phyloP scores from a whole-genome alignment of 2,113 vertebrate genomes.

The Nematolebias whitei region DNA sequence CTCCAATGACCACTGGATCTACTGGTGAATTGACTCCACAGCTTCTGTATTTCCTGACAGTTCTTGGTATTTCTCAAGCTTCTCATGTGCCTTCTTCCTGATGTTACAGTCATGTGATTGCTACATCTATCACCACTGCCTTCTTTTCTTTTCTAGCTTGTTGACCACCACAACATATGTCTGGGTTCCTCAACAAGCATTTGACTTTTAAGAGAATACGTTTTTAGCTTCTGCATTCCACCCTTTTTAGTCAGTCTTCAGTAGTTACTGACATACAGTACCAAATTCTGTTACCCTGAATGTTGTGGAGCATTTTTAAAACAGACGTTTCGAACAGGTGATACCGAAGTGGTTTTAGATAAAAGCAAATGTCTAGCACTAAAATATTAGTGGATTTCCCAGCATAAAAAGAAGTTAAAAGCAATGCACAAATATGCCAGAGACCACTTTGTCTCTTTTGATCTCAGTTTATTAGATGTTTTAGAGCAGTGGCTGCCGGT shows the following conservation, averaged over 20 bases:
- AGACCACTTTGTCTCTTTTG: neutral
- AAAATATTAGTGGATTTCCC: neutral
- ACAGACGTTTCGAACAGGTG: neutral
- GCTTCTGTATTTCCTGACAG: no score
- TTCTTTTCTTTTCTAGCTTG: no score
- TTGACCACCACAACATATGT: no score
- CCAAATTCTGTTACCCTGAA: neutral
- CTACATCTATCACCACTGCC: no score
- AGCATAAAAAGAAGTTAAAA: neutral
- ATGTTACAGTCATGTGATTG: no score
- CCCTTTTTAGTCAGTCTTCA: neutral
- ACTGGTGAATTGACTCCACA: no score
- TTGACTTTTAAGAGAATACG: neutral
- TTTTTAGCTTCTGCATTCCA: neutral
- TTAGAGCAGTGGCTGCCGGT: no score
- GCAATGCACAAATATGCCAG: neutral
- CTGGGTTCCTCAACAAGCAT: neutral
- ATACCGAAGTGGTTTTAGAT: neutral
- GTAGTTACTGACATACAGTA: neutral
- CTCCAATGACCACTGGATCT: no score
- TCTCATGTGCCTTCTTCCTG: no score
- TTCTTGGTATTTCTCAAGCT: no score
- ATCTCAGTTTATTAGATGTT: neutral
- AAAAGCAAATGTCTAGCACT: neutral
- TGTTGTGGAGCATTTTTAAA: neutral